Conservation (phyloP, 2,797 vertebrate species). For the Monodelphis domestica region DNA sequence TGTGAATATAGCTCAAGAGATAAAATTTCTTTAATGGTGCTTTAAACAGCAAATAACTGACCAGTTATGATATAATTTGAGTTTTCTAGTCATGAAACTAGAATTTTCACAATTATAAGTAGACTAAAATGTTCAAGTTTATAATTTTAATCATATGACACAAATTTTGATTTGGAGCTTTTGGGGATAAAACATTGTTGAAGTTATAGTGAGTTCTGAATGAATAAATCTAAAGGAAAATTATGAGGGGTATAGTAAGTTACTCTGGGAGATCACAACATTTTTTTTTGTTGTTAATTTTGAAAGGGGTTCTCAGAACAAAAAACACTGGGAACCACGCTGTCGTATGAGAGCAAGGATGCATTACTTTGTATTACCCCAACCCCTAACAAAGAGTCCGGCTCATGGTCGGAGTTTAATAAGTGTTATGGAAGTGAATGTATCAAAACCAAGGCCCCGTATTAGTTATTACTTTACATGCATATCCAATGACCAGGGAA, state of each 20-base stretch:
- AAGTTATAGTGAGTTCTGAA: neutral
- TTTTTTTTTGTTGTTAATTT: neutral
- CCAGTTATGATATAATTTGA: neutral
- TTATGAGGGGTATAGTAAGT: neutral
- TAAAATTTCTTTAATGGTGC: neutral
- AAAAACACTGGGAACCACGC: neutral
- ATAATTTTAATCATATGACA: neutral
- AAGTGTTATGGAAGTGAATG: neutral
- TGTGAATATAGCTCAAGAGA: neutral
- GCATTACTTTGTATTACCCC: neutral
- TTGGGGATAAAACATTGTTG: neutral
- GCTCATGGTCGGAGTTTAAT: neutral
- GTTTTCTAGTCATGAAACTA: neutral
- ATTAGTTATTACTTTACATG: neutral
- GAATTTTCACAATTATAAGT: neutral
- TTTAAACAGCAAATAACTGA: neutral
- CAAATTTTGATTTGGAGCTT: neutral
- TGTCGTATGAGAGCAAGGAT: neutral
- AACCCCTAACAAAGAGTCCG: neutral
- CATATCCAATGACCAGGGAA: neutral
- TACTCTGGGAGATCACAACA: neutral
- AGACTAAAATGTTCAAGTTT: neutral
- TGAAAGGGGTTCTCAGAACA: neutral
- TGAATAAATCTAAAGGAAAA: neutral
- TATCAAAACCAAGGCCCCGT: neutral